Base-by-base conservation (phyloP, 2,888 invertebrate species). In the Drosophila nr. fundita region DNA sequence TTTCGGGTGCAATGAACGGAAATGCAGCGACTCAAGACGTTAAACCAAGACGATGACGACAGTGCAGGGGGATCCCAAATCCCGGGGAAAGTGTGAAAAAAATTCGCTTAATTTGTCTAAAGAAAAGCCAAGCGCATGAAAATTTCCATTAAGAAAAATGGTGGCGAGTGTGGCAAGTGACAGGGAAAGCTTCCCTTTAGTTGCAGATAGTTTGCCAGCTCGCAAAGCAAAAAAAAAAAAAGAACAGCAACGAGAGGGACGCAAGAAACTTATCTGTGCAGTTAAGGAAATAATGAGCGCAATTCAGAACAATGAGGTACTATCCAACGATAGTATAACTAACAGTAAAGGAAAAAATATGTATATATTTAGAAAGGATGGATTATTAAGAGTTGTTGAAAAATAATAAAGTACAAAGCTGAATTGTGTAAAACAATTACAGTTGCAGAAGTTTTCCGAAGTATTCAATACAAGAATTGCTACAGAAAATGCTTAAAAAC, bases 61-160 rank as follows among this genome's bases (percentile, higher is more conserved):
- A 75, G 85, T 72, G 80, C 59, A 62, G 45, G 63, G 55, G 57
- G 68, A 59, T 68, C 76, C 62, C 50, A 57, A 67, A 42, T 15
- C 4, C 29, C 52, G 53, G 68, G 60, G 52, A 79, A 81, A 76
- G 82, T 74, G 76, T 58, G 71, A 79, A 81, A 68, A 83, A 87
- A 83, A 75, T 82, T 81, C 77, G 79, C 84, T 84, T 84, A 84
- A 84, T 87, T 87, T 84, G 87, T 84, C 87, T 87, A 80, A 82
- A 69, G 77, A 66, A 79, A 83, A 83, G 82, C 82, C 82, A 81
- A 87, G 83, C 64, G 77, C 77, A 71, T 72, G 71, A 73, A 81
- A 83, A 87, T 87, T 81, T 83, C 81, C 84, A 87, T 80, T 77
- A 79, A 80, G 73, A 87, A 81, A 79, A 86, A 83, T 76, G 85